Percentiles rank a stretch among this genome's conserved stretches.
phyloP scores from a whole-genome alignment of 1,140 invertebrate species.

The Coenobita brevimanus region DNA sequence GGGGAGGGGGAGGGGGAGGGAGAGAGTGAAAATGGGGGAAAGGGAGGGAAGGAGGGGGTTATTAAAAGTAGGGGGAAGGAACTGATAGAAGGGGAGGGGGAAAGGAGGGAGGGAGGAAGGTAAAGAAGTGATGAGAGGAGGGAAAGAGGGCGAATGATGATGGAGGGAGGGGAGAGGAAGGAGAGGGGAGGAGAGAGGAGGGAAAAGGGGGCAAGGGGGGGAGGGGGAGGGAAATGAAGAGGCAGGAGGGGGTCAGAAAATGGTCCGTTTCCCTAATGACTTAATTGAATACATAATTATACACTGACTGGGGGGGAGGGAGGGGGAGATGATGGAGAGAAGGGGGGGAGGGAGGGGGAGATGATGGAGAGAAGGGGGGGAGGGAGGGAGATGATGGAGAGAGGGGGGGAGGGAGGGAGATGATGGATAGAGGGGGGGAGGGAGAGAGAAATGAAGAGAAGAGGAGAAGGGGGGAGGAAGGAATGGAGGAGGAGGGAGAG shows the following conservation, averaged over 20 bases:
- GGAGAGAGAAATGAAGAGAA: too few relatives aligned
- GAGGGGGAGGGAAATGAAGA: not conserved
- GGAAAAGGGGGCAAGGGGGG: not conserved
- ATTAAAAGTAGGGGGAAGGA: not conserved
- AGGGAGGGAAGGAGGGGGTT: not conserved
- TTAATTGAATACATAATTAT: too few relatives aligned
- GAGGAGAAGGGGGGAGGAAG: not conserved
- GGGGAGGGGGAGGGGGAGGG: not conserved
- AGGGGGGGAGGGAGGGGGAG: not conserved
- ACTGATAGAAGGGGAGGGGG: not conserved
- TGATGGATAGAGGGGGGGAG: not conserved
- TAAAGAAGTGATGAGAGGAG: not conserved
- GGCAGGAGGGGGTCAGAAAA: not conserved
- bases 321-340: not conserved
- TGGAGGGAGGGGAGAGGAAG: not conserved
- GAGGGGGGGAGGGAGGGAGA: too few relatives aligned
- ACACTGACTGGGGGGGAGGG: not conserved
- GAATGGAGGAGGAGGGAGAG: not conserved
- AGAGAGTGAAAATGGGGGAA: not conserved
- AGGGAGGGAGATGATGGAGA: not conserved
- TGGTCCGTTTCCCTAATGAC: too few relatives aligned
- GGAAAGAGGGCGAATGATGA: not conserved
- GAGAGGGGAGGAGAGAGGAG: not conserved
- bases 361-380: not conserved
- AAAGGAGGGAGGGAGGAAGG: not conserved